A percentile compares a stretch with the other conserved stretches of the same genome.
Evolutionary conservation across 30 jellyfish, hydroid and myxozoan genomes (phyloP).

Genomic region (Chrysaora quinquecirrha): DNA sequence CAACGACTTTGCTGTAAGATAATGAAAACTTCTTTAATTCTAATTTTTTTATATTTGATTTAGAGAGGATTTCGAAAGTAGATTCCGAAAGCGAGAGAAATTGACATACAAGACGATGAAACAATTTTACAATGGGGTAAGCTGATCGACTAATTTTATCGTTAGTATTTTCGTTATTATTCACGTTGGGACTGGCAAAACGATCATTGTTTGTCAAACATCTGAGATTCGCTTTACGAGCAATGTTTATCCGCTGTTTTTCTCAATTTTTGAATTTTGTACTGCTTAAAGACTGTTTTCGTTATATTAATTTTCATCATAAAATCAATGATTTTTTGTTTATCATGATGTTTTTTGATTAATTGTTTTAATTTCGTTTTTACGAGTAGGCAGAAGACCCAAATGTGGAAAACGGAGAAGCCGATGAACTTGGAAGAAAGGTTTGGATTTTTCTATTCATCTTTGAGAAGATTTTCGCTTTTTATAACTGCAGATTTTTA

Average conservation of each 20-base stretch:
- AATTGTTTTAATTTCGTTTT: neutral
- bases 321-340: neutral
- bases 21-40: neutral
- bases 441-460: neutral
- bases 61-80: constrained; percentile 16
- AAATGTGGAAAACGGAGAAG: constrained; percentile 21
- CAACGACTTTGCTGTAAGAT: neutral
- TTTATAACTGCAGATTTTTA: neutral
- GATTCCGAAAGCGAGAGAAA: neutral
- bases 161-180: neutral
- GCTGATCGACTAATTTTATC: neutral
- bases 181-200: neutral
- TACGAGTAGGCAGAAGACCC: constrained; percentile 25
- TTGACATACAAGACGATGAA: neutral
- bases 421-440: constrained; percentile 29
- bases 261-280: neutral
- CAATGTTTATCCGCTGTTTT: no score
- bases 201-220: neutral
- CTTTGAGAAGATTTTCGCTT: neutral
- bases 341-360: neutral
- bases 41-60: neutral
- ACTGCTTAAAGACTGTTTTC: no score
- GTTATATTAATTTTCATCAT: no score
- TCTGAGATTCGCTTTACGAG: no score
- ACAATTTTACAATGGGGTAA: constrained; percentile 31